Base-by-base conservation (phyloP, 2,797 vertebrate genomes). In the Pipistrellus kuhlii region DNA sequence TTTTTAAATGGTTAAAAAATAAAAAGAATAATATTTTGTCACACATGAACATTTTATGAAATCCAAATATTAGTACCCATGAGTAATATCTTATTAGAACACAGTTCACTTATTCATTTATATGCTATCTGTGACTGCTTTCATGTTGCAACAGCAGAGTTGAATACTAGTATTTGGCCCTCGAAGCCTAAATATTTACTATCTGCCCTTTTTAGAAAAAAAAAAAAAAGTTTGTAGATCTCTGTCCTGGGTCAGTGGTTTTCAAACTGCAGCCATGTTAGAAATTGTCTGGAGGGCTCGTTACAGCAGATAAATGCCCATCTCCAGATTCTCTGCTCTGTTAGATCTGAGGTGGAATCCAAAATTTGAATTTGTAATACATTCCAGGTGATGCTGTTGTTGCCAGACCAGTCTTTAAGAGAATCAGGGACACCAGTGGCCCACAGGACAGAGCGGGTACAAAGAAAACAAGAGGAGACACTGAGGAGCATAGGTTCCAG, bases 1-100 rank as follows among this genome's bases (percentile, higher is more conserved):
- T 75, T 87, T 88, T 91, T 82, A 87, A 90, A 59, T 48, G 41
- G 59, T 32, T 88, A 62, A 17, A 48, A 92, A 86, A 62, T 55
- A 6, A 78, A 90, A 80, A 66, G 17, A 96, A 57, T 7, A 64
- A 18, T 73, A 66, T 27, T 85, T 89, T 77, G 8, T 75, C 21
- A 82, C 5, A 4, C 25, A 2, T 75, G 53, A 91, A 86, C 80
- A 87, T 41, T 53, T 18, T 18, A 84, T 59, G 35, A 85, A 86
- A 91, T 72, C 87, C 30, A 85, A 73, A 64, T 76, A 76, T 46
- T 30, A 69, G 46, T 85, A 21, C 27, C 66, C 23, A 18, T 66
- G n/a, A 76, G 44, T 64, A 68, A 44, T 38, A 15, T 59, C 71
- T 80, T 62, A 46, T 46, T 59, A 87, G 38, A 71, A 48, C 6